phyloP scores from a whole-genome alignment of 2,888 invertebrate species.

The Ypsolopha sequella region DNA sequence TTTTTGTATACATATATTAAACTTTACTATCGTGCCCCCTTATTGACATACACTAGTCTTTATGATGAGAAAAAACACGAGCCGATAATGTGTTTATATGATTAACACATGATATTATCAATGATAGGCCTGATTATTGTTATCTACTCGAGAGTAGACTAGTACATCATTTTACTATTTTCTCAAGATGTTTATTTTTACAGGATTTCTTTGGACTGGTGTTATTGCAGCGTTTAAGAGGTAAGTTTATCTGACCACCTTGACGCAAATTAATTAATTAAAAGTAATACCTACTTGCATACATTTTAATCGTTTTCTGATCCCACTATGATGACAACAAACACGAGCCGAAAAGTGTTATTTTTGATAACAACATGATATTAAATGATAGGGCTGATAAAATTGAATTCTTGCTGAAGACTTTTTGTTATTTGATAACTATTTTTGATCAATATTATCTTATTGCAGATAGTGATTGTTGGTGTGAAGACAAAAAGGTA shows the following conservation, averaged over 20 bases:
- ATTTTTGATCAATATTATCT: background rate
- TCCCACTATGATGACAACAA: constrained; percentile 6
- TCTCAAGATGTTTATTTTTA: constrained; percentile 5
- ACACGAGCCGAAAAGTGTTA: constrained; percentile 8
- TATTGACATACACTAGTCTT: too few relatives aligned
- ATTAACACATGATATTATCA: constrained; percentile 45
- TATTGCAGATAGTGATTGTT: background rate
- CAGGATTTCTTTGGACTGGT: constrained; percentile 4
- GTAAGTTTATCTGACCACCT: too few relatives aligned
- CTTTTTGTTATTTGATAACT: background rate
- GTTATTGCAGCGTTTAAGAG: too few relatives aligned
- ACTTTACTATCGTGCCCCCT: too few relatives aligned
- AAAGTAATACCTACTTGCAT: too few relatives aligned
- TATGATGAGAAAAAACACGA: constrained; percentile 52
- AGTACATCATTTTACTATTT: background rate
- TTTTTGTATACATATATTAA: too few relatives aligned
- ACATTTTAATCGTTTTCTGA: background rate
- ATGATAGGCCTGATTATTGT: constrained; percentile 52
- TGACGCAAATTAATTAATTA: too few relatives aligned
- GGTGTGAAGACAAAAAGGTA: background rate
- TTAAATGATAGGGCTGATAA: constrained; percentile 10
- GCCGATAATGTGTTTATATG: constrained; percentile 41
- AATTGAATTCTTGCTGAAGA: background rate
- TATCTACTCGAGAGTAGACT: too few relatives aligned
- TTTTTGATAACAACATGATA: constrained; percentile 8